Evolutionary conservation across 2,797 vertebrate species (phyloP).

Genomic region (Uromys caudimaculatus): DNA sequence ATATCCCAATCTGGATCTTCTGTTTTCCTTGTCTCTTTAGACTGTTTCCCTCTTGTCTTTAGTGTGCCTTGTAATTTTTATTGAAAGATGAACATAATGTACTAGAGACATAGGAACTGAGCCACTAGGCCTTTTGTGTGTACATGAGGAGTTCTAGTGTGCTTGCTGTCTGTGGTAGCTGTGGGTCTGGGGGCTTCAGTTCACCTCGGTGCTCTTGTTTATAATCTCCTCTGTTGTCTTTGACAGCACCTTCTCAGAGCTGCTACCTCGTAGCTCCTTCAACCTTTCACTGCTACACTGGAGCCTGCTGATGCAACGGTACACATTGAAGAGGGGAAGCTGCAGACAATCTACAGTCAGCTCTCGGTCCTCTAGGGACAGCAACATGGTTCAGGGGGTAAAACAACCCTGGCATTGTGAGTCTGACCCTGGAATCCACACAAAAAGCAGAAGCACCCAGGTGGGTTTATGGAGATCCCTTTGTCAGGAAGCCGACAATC

Average conservation of each 20-base stretch:
- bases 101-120: neutral
- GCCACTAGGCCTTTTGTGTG: neutral
- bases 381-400: neutral
- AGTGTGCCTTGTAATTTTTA: neutral
- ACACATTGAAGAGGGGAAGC: neutral
- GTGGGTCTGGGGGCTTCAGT: neutral
- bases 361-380: neutral
- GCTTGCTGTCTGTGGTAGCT: neutral
- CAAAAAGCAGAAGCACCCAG: neutral
- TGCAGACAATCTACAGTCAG: neutral
- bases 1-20: neutral
- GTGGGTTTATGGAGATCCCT: neutral
- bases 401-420: neutral
- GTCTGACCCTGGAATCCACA: neutral
- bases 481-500: slow-evolving; percentile 28
- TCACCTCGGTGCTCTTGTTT: neutral
- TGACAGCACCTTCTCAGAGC: neutral
- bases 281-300: too few relatives aligned
- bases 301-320: neutral
- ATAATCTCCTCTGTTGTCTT: neutral
- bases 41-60: neutral
- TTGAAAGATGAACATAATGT: neutral
- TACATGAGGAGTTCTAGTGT: neutral
- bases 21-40: neutral
- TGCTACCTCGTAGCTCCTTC: neutral